Evolutionary conservation across 2,113 vertebrate species (phyloP).

Genomic region (Gopherus flavomarginatus): DNA sequence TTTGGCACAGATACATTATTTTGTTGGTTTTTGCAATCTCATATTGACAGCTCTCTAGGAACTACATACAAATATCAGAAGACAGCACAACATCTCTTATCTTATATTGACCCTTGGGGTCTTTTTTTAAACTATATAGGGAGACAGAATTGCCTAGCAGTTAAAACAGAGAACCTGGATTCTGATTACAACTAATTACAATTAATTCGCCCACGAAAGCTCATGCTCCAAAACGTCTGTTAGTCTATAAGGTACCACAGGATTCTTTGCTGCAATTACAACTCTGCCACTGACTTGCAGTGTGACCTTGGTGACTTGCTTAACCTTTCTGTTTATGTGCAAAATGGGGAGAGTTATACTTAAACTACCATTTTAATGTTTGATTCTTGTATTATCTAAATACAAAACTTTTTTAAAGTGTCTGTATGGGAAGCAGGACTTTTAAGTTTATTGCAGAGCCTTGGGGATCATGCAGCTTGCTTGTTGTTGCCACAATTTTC

Average conservation of each 20-base stretch:
- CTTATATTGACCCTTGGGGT: background rate
- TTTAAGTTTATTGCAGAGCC: background rate
- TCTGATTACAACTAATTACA: background rate
- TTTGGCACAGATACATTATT: background rate
- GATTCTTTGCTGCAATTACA: background rate
- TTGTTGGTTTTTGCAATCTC: background rate
- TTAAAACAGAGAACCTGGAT: background rate
- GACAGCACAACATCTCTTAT: background rate
- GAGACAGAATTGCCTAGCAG: background rate
- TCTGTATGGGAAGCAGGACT: background rate
- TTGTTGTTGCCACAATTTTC: background rate
- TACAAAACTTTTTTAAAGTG: background rate
- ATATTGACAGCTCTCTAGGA: background rate
- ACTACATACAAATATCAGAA: background rate
- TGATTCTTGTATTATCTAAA: background rate
- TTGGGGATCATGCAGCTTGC: background rate
- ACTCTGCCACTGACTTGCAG: background rate
- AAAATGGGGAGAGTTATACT: background rate
- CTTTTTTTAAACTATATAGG: background rate
- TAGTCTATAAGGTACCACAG: no score
- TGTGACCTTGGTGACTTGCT: background rate
- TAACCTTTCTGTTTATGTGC: background rate
- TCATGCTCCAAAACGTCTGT: no score
- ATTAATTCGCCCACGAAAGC: no score
- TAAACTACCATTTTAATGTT: background rate